phyloP scores from a whole-genome alignment of 2,888 invertebrate species.

The Sinopyrophorus schimmeli region DNA sequence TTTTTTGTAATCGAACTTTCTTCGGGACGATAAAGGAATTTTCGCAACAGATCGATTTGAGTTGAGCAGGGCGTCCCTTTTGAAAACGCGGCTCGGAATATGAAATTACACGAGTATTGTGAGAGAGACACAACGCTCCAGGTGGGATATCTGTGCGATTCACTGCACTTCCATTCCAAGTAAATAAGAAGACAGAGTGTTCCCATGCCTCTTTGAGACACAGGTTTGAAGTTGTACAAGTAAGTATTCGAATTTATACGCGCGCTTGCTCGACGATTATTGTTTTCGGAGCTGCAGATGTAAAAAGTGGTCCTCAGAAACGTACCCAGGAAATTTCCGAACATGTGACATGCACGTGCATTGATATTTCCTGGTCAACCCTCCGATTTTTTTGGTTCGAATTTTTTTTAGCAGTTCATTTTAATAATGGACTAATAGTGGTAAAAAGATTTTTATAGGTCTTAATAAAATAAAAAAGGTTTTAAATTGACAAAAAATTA shows the following conservation, averaged over 20 bases:
- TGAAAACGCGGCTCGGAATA: too few species aligned
- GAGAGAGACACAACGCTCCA: slow-evolving; percentile 40
- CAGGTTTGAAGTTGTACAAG: slow-evolving; percentile 36
- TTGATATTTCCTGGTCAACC: slow-evolving; percentile 11
- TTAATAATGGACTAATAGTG: too few species aligned
- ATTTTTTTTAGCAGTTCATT: not conserved
- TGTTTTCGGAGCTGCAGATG: slow-evolving; percentile 3
- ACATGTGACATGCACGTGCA: slow-evolving; percentile 17
- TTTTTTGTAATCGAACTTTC: slow-evolving; percentile 1
- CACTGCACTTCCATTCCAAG: slow-evolving; percentile 38
- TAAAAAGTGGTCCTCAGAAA: slow-evolving; percentile 4
- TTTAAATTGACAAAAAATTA: too few species aligned
- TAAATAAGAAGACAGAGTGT: slow-evolving; percentile 35
- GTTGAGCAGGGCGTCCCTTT: too few species aligned
- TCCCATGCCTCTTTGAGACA: slow-evolving; percentile 36
- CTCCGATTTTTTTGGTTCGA: not conserved
- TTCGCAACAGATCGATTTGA: too few species aligned
- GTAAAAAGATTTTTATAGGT: not conserved
- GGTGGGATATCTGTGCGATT: slow-evolving; percentile 40
- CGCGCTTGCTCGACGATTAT: not conserved
- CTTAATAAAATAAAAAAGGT: too few species aligned
- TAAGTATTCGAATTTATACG: slow-evolving; percentile 20
- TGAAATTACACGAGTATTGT: slow-evolving; percentile 46
- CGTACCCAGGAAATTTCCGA: not conserved
- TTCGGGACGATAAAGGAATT: not conserved